These are phyloP conservation scores for Epinotia bilunana DNA, from an alignment of 2,888 invertebrate genomes.

Conservation along the genomic window DNA sequence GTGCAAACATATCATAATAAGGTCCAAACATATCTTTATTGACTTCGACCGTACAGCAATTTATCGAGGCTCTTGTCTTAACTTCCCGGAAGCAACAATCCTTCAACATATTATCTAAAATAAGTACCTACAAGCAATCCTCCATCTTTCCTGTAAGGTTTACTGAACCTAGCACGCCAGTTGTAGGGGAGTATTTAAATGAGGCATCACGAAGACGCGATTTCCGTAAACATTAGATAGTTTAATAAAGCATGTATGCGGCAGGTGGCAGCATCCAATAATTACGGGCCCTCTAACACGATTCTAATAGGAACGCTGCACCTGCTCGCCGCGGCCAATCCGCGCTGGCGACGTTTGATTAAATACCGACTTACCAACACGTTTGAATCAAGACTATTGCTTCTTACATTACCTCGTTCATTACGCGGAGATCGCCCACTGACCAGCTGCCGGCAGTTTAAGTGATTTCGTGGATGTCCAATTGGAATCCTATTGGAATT, in stretches of 20 bases:
- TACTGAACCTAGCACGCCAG: slow-evolving; percentile 26
- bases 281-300: slow-evolving; percentile 71
- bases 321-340: slow-evolving; percentile 68
- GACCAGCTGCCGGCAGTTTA: slow-evolving; percentile 19
- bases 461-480: slow-evolving; percentile 15
- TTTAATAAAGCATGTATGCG: slow-evolving; percentile 48
- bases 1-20: too few relatives aligned
- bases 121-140: neutral
- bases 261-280: slow-evolving; percentile 74
- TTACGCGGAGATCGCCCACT: slow-evolving; percentile 25
- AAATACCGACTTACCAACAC: slow-evolving; percentile 46
- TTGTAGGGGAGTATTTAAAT: slow-evolving; percentile 32
- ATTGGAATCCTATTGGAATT: slow-evolving; percentile 38
- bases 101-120: neutral
- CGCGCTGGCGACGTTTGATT: slow-evolving; percentile 45
- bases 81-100: neutral
- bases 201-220: slow-evolving; percentile 43
- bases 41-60: neutral
- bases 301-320: slow-evolving; percentile 79
- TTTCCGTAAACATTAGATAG: slow-evolving; percentile 44
- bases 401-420: slow-evolving; percentile 41
- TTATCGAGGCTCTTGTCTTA: neutral
- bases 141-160: slow-evolving; percentile 16
- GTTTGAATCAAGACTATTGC: slow-evolving; percentile 43
- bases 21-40: too few relatives aligned